Percentiles rank a stretch among this genome's conserved stretches.
Conservation (phyloP, 2,888 invertebrate genomes). For the Petrolisthes cinctipes region DNA sequence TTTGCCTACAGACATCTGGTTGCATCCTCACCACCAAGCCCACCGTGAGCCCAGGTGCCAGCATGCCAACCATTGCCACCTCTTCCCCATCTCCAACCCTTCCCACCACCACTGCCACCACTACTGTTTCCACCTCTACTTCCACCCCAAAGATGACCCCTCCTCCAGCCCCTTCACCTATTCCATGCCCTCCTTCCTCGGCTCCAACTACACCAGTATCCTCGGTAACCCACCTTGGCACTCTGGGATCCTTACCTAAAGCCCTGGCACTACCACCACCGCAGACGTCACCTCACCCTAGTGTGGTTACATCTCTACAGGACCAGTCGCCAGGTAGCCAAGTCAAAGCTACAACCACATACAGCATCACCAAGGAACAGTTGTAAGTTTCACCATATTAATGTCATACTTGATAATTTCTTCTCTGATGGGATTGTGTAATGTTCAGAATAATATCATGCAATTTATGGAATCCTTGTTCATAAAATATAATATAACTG, state of each 20-base stretch:
- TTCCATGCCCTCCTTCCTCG: conserved; percentile 9
- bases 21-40: conserved; percentile 17
- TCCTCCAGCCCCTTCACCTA: conserved; percentile 33
- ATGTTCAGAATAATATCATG: too few relatives aligned
- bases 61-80: conserved; percentile 55
- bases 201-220: conserved; percentile 31
- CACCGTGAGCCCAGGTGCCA: conserved; percentile 43
- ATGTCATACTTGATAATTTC: not conserved
- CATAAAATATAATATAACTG: too few relatives aligned
- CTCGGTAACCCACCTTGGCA: conserved; percentile 22
- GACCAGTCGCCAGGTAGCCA: conserved; percentile 42
- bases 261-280: conserved; percentile 30
- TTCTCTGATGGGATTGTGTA: not conserved
- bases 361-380: conserved; percentile 57
- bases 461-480: too few relatives aligned
- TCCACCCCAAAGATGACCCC: conserved; percentile 41
- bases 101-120: conserved; percentile 53
- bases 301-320: conserved; percentile 10
- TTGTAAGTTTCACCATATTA: conserved; percentile 39
- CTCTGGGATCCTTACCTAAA: conserved; percentile 45
- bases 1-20: not conserved
- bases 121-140: conserved; percentile 37
- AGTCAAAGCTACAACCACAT: conserved; percentile 11
- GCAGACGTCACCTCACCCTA: conserved; percentile 33
- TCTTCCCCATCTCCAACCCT: conserved; percentile 44